Percentiles rank a stretch among this genome's conserved stretches.
phyloP scores from a whole-genome alignment of 2,888 invertebrate genomes.

The Deroplatys truncata region DNA sequence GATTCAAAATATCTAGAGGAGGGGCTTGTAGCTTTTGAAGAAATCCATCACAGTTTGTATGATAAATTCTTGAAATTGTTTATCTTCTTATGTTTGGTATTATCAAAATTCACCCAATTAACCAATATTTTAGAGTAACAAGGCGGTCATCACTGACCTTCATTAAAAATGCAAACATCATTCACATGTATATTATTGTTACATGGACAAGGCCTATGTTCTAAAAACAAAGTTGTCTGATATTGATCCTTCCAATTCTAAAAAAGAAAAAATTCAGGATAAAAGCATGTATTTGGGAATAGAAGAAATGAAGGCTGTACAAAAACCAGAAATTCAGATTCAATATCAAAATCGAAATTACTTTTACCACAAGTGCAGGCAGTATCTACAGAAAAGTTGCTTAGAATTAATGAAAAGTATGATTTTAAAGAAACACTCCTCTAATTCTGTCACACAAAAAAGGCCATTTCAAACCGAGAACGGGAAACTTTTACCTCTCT shows the following conservation, averaged over 20 bases:
- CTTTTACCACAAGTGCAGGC: background rate
- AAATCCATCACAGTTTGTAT: background rate
- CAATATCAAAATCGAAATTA: background rate
- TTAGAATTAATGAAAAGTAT: background rate
- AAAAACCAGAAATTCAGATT: background rate
- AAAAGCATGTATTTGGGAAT: background rate
- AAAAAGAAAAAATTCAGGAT: background rate
- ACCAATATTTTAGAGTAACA: background rate
- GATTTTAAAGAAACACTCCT: background rate
- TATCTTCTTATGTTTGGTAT: background rate
- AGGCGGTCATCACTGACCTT: background rate
- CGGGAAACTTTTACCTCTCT: background rate
- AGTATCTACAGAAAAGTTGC: background rate
- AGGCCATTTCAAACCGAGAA: background rate
- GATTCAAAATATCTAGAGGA: background rate
- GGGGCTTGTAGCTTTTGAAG: background rate
- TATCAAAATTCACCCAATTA: background rate
- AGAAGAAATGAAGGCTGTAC: background rate
- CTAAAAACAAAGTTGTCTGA: background rate
- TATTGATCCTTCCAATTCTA: background rate
- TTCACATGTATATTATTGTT: background rate
- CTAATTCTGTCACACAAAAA: background rate
- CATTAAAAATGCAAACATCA: slow-evolving; percentile 5
- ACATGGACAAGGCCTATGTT: background rate
- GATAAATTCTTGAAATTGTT: background rate